Conservation (phyloP, 30 jellyfish, hydroid and myxozoan species). For the Cassiopea xamachana region DNA sequence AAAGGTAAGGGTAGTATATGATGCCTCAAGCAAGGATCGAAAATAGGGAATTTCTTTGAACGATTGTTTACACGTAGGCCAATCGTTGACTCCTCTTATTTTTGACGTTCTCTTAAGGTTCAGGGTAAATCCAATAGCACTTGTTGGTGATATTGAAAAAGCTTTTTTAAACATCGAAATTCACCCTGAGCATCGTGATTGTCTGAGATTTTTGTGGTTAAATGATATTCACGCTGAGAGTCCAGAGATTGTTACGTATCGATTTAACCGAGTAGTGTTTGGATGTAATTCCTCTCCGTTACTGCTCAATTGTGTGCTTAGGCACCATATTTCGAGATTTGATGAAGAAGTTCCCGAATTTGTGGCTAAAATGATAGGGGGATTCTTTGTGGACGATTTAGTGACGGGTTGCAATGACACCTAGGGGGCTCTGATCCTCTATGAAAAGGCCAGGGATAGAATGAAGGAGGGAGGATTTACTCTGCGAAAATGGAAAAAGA, state of each 20-base stretch:
- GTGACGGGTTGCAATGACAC: constrained; percentile 39
- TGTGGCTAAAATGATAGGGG: constrained; percentile 29
- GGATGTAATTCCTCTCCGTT: constrained; percentile 51
- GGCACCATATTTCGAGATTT: constrained; percentile 49
- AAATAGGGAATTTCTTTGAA: constrained; percentile 48
- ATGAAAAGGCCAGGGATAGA: constrained; percentile 62
- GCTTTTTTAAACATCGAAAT: constrained; percentile 48
- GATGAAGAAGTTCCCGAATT: constrained; percentile 55
- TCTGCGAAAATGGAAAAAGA: constrained; percentile 60
- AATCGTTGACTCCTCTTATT: constrained; percentile 28
- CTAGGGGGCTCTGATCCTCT: constrained; percentile 27
- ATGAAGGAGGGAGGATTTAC: constrained; percentile 69
- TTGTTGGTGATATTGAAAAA: constrained; percentile 52
- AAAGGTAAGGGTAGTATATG: constrained; percentile 59
- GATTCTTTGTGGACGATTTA: constrained; percentile 59
- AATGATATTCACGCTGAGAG: constrained; percentile 48
- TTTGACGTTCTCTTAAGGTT: constrained; percentile 58
- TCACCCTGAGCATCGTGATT: constrained; percentile 50
- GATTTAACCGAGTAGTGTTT: constrained; percentile 48
- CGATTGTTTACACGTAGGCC: constrained; percentile 72
- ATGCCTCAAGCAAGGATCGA: constrained; percentile 52
- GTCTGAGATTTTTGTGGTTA: constrained; percentile 63
- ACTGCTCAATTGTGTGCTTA: constrained; percentile 49
- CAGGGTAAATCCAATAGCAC: constrained; percentile 12
- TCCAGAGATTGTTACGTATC: constrained; percentile 18